phyloP scores from a whole-genome alignment of 2,113 vertebrate species.

The Notechis scutatus region DNA sequence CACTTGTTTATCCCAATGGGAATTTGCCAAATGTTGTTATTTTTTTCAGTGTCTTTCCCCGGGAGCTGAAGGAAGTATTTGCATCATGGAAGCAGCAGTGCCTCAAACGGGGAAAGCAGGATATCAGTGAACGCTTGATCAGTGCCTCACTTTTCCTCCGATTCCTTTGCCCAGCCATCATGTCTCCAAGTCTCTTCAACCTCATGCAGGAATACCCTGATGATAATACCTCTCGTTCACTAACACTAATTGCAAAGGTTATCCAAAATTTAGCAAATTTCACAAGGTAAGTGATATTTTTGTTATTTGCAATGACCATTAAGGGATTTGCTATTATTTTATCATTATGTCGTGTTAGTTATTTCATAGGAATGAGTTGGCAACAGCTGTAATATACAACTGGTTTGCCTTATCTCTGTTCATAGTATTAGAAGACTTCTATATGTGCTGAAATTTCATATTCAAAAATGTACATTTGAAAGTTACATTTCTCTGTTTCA shows the following conservation, averaged over 20 bases:
- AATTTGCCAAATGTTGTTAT: neutral
- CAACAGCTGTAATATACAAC: neutral
- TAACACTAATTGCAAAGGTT: slow-evolving; percentile 96
- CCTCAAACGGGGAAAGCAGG: slow-evolving; percentile 82
- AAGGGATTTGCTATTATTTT: neutral
- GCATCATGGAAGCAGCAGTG: slow-evolving; percentile 94
- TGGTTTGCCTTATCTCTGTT: neutral
- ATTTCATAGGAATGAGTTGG: neutral
- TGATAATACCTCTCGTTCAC: slow-evolving; percentile 87
- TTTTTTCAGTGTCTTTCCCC: slow-evolving; percentile 85
- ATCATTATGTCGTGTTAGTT: neutral
- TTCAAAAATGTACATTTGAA: neutral
- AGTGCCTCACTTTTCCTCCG: slow-evolving; percentile 94
- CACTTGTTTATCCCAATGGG: slow-evolving; percentile 15
- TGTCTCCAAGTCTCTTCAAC: slow-evolving; percentile 94
- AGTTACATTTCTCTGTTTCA: neutral
- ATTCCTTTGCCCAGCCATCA: slow-evolving; percentile 95
- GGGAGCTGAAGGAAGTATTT: slow-evolving; percentile 95
- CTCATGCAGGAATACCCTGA: slow-evolving; percentile 96
- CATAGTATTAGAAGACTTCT: neutral
- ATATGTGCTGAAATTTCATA: neutral
- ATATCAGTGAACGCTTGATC: slow-evolving; percentile 91
- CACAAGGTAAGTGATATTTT: slow-evolving; percentile 79
- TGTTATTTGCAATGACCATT: neutral
- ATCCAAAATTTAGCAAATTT: slow-evolving; percentile 99